Percentiles rank a stretch among this genome's conserved stretches.
Conservation (phyloP, 2,888 invertebrate genomes). For the Himalopsyche japonica region DNA sequence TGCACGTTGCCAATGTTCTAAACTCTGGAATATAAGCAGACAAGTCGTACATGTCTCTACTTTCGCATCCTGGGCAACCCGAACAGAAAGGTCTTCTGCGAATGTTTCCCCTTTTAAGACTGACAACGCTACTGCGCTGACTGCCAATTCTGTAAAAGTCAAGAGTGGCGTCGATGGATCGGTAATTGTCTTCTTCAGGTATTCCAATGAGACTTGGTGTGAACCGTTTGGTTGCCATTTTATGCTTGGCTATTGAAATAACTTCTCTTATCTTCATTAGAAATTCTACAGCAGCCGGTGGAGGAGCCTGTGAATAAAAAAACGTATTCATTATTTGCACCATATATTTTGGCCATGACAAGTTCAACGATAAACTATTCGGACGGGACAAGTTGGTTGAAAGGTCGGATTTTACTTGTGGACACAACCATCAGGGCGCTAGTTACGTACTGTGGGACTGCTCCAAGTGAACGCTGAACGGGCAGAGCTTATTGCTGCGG, state of each 20-base stretch:
- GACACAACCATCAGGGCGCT: too few relatives aligned
- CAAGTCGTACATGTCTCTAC: conserved; percentile 41
- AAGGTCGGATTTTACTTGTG: too few relatives aligned
- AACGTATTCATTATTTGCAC: too few relatives aligned
- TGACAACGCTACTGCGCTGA: conserved; percentile 61
- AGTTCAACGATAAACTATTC: too few relatives aligned
- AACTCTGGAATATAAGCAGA: conserved; percentile 53
- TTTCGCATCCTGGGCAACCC: conserved; percentile 69
- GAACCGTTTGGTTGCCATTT: conserved; percentile 81
- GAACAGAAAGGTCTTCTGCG: conserved; percentile 61
- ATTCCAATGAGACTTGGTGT: conserved; percentile 78
- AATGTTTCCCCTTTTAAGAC: conserved; percentile 66
- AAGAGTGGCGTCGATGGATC: conserved; percentile 56
- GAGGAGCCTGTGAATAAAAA: conserved; percentile 69
- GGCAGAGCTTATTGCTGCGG: too few relatives aligned
- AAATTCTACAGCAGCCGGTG: conserved; percentile 88
- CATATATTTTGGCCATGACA: too few relatives aligned
- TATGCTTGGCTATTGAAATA: conserved; percentile 85
- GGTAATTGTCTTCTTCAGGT: conserved; percentile 73
- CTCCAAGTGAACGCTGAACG: too few relatives aligned
- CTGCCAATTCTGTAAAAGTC: conserved; percentile 59
- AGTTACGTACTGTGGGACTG: too few relatives aligned
- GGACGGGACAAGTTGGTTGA: too few relatives aligned
- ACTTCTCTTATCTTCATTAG: conserved; percentile 87
- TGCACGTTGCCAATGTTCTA: conserved; percentile 54